Base-by-base conservation (phyloP, 2,113 vertebrate species). In the Apistogramma diplotaenia region DNA sequence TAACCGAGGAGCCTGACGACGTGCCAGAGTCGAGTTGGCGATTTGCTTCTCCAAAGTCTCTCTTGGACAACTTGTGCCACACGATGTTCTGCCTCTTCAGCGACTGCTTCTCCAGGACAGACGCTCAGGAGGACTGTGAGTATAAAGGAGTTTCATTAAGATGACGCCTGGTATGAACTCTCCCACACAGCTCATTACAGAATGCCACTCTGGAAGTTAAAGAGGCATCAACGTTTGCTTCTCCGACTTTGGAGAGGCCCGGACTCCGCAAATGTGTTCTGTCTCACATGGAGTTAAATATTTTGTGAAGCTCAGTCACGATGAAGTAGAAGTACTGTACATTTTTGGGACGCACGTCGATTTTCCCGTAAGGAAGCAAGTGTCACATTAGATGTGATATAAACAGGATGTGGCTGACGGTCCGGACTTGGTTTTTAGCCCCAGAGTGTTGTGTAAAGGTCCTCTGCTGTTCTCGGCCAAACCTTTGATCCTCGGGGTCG, bases 81-180 rank as follows among this genome's bases (percentile, higher is more conserved):
- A 94, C 94, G 74, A 94, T 96, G 94, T 88, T 81, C 79, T 95
- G 93, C 82, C 92, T 96, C 53, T 96, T 95, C 81, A 88, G 79
- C 0, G 83, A 94, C 4, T 96, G 94, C 85, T 96, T 95, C 67
- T 6, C 19, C 54, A 76, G 29, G 49, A 57, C 84, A 33, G 87
- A 89, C 2, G 18, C 7, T 21, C 76, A 77, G 19, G 60, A 78
- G 51, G 81, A 94, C 85, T 93, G 95, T 96, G 78, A 95, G 95
- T 95, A 81, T 3, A 35, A 57, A 18, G 25, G 2, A 35, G 3
- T 56, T 33, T 43, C 1, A 1, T 40, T 40, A 51, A 73, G 46
- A 73, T 71, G 25, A 49, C 4, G 16, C 56, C 0, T 23, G 25
- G 7, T 15, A 11, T 16, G 60, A 60, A 40, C 23, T 46, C 51